Evolutionary conservation across 1,140 invertebrate species (phyloP), one percentile per base, ranked within the genome.

Genomic region (Scylla paramamosain): DNA sequence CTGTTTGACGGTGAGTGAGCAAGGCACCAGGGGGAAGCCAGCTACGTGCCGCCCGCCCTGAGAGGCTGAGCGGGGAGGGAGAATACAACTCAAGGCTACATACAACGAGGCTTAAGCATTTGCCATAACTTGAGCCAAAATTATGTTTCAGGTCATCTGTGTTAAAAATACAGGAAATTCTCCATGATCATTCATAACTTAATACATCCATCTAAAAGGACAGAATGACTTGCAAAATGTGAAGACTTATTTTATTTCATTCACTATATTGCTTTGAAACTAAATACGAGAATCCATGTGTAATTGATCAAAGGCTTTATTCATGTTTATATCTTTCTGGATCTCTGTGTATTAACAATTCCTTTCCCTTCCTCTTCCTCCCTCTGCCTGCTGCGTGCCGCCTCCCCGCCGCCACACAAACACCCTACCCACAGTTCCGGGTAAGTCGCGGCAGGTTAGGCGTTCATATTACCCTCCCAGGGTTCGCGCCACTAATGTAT

Each of bases 1-100:
- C 95, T 96, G 7, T 86, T 96, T n/a, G 96, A 96, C 82, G 94
- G 96, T 96, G 83, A 96, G 96, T 29, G 25, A 48, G 48, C 12
- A n/a, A 0, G 52, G 12, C 52, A 59, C 10, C 29, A 10, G 46
- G 20, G 20, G 32, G 8, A 28, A 45, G 29, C 67, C 67, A 25
- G 67, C 67, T 20, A 7, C 67, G 20, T 59, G 12, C 52, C 20
- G 2, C 52, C 2, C 10, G 10, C 52, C 39, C 20, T 20, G 52
- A 16, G 10, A 77, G 67, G 67, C 67, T 77, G 67, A n/a, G 59
- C 8, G 59, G 59, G 8, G 3, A 3, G 59, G 20, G 20, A 16
- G 59, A 25, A 10, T 48, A 48, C 4, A 14, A 14, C 46, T 48
- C 46, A 48, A 14, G 6, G 14, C 4, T 8, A 67, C 59, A n/a